Evolutionary conservation across 2,888 invertebrate genomes (phyloP).

Genomic region (Hyles lineata): DNA sequence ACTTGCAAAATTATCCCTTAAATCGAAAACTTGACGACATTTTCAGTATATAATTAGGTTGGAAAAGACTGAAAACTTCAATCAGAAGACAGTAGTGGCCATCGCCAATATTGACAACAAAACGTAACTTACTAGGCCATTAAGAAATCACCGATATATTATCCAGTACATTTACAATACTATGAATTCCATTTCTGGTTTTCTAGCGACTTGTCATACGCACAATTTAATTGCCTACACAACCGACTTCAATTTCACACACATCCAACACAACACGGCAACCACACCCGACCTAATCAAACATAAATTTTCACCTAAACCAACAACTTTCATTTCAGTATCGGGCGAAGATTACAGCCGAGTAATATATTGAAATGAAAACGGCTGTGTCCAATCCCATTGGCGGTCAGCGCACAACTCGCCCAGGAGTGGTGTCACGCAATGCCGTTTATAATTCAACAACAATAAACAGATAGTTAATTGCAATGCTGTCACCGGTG

Average conservation of each 20-base stretch:
- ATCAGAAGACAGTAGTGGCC: too few species aligned
- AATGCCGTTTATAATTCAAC: conserved; percentile 82
- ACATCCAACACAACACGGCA: not conserved
- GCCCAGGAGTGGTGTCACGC: conserved; percentile 64
- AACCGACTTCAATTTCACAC: not conserved
- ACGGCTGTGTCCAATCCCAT: conserved; percentile 43
- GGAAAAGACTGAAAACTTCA: too few species aligned
- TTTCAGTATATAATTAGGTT: too few species aligned
- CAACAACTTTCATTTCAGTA: conserved; percentile 6
- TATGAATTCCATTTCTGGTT: too few species aligned
- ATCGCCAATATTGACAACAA: too few species aligned
- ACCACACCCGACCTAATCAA: not conserved
- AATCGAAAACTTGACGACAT: too few species aligned
- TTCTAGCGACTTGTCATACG: too few species aligned
- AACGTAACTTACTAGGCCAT: too few species aligned
- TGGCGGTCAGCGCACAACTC: conserved; percentile 38
- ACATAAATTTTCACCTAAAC: conserved; percentile 3
- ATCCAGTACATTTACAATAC: too few species aligned
- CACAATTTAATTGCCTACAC: too few species aligned
- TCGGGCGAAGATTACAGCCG: conserved; percentile 35
- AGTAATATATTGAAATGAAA: conserved; percentile 51
- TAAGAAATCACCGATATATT: too few species aligned
- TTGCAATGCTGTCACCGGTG: conserved; percentile 83
- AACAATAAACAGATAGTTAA: conserved; percentile 85
- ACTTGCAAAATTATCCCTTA: too few species aligned